These are phyloP conservation scores for Lutra lutra DNA, from an alignment of 2,797 vertebrate genomes.

Conservation along the genomic window DNA sequence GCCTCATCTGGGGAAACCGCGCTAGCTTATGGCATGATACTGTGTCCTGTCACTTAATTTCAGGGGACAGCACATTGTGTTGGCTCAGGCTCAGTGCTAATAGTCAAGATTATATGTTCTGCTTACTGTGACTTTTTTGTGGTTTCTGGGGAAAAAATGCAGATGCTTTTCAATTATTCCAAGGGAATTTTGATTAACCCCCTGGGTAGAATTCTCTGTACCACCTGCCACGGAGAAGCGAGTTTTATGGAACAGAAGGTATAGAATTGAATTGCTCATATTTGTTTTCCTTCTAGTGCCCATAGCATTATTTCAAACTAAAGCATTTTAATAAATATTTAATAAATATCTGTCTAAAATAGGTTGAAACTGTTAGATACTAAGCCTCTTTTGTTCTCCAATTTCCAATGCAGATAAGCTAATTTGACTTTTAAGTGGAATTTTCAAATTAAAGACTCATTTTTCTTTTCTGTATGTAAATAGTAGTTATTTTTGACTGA, in stretches of 20 bases:
- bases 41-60: conserved; percentile 67
- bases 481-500: not conserved
- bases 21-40: conserved; percentile 49
- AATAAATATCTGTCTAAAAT: conserved; percentile 72
- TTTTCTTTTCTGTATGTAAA: not conserved
- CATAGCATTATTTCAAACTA: conserved; percentile 76
- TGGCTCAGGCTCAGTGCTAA: conserved; percentile 62
- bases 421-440: conserved; percentile 53
- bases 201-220: conserved; percentile 75
- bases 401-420: conserved; percentile 67
- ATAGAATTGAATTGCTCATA: conserved; percentile 78
- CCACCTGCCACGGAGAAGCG: conserved; percentile 78
- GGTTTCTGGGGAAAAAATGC: conserved; percentile 65
- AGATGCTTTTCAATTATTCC: conserved; percentile 81
- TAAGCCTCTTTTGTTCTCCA: conserved; percentile 58
- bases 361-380: conserved; percentile 54
- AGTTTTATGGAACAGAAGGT: conserved; percentile 78
- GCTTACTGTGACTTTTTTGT: conserved; percentile 70
- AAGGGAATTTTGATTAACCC: conserved; percentile 77
- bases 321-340: conserved; percentile 79
- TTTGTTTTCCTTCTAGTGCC: conserved; percentile 80
- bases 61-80: conserved; percentile 35
- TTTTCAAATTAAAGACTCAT: conserved; percentile 29
- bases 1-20: conserved; percentile 5
- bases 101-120: conserved; percentile 71